phyloP scores from a whole-genome alignment of 1,140 invertebrate species.

The Holotrichia oblita region DNA sequence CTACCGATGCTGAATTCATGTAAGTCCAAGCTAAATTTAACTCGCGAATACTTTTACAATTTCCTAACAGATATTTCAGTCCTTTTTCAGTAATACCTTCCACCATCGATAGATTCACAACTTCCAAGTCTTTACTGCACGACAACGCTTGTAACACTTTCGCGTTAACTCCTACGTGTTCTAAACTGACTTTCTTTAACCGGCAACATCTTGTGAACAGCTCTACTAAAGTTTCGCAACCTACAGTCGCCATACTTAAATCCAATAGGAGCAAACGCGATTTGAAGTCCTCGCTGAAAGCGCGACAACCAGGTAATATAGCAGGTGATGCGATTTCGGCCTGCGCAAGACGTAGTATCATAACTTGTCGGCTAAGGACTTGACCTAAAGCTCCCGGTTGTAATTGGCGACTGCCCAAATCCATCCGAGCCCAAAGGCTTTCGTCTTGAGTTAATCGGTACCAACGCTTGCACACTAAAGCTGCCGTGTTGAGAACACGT shows the following conservation, averaged over 20 bases:
- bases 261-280: slow-evolving; percentile 82
- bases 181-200: slow-evolving; percentile 84
- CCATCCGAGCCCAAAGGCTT: slow-evolving; percentile 83
- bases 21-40: slow-evolving; percentile 87
- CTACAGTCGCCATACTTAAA: slow-evolving; percentile 80
- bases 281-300: slow-evolving; percentile 56
- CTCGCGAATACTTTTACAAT: slow-evolving; percentile 67
- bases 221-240: slow-evolving; percentile 66
- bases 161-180: slow-evolving; percentile 75
- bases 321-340: slow-evolving; percentile 61
- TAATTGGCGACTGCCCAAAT: slow-evolving; percentile 77
- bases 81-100: slow-evolving; percentile 70
- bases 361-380: slow-evolving; percentile 76
- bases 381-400: slow-evolving; percentile 72
- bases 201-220: slow-evolving; percentile 74
- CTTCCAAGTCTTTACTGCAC: slow-evolving; percentile 72
- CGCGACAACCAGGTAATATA: slow-evolving; percentile 61
- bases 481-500: slow-evolving; percentile 74
- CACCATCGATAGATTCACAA: slow-evolving; percentile 80
- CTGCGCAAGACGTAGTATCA: slow-evolving; percentile 75
- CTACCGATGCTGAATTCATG: slow-evolving; percentile 69
- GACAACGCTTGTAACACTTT: slow-evolving; percentile 72
- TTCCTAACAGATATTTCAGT: slow-evolving; percentile 68
- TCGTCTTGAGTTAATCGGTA: slow-evolving; percentile 81
- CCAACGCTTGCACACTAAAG: slow-evolving; percentile 74